Evolutionary conservation across 30 jellyfish, hydroid and myxozoan species (phyloP).

Genomic region (Hydra vulgaris): DNA sequence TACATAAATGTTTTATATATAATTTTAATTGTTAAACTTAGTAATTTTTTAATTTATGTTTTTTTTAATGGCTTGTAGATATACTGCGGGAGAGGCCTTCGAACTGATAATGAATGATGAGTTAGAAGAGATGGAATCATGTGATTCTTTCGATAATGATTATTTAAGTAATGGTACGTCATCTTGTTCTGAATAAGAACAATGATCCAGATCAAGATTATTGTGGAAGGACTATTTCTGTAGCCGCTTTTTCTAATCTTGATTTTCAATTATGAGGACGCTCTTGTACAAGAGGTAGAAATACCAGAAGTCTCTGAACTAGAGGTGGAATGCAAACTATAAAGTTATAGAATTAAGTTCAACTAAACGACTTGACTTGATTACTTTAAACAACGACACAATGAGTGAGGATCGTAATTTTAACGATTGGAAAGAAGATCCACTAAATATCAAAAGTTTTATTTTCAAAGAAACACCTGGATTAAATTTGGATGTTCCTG

Average conservation of each 20-base stretch:
- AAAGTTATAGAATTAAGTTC: not conserved
- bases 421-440: conserved; percentile 12
- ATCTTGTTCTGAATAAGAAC: not conserved
- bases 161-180: conserved; percentile 7
- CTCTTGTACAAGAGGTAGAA: conserved; percentile 10
- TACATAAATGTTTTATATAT: too few relatives aligned
- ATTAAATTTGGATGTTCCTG: conserved; percentile 3
- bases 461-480: conserved; percentile 15
- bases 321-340: not conserved
- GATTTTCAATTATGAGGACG: conserved; percentile 3
- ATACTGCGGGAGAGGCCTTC: too few relatives aligned
- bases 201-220: not conserved
- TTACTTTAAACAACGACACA: not conserved
- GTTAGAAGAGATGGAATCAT: too few relatives aligned
- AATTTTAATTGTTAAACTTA: too few relatives aligned
- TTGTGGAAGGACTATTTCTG: conserved; percentile 14
- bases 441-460: not conserved
- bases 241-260: not conserved
- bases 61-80: too few relatives aligned
- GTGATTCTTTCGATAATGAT: too few relatives aligned
- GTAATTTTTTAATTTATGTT: too few relatives aligned
- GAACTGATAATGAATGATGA: too few relatives aligned
- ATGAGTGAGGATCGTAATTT: not conserved
- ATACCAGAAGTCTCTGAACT: not conserved
- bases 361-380: not conserved